Evolutionary conservation across 2,113 vertebrate genomes (phyloP).

Genomic region (Bambusicola thoracicus): DNA sequence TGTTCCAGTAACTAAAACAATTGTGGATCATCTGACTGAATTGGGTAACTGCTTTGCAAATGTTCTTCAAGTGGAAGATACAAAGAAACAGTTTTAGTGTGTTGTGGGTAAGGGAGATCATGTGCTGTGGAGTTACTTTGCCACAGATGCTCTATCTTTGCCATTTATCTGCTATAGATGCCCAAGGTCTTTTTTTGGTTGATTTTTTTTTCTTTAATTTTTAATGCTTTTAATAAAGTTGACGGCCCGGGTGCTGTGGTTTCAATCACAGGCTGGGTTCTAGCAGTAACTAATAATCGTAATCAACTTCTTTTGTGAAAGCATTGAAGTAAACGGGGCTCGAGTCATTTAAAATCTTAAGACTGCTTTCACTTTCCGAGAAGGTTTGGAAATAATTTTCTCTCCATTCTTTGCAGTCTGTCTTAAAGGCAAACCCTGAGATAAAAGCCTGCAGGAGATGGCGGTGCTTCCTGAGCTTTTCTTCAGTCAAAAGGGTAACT

Average conservation of each 20-base stretch:
- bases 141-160: accelerated
- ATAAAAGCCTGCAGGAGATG: neutral
- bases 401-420: accelerated
- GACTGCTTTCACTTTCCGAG: neutral
- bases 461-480: neutral
- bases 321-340: neutral
- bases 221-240: neutral
- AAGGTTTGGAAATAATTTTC: neutral
- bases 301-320: neutral
- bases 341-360: neutral
- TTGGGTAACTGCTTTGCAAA: neutral
- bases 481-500: neutral
- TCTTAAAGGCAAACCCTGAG: neutral
- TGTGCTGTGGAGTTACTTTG: neutral
- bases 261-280: neutral
- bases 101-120: neutral
- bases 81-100: neutral
- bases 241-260: neutral
- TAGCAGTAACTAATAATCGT: neutral
- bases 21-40: neutral
- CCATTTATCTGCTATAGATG: neutral
- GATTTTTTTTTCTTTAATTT: neutral
- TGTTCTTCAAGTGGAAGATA: neutral
- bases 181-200: neutral
- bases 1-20: neutral